Conservation (phyloP, 35 echinoderm and acorn worm species). For the Apostichopus japonicus region DNA sequence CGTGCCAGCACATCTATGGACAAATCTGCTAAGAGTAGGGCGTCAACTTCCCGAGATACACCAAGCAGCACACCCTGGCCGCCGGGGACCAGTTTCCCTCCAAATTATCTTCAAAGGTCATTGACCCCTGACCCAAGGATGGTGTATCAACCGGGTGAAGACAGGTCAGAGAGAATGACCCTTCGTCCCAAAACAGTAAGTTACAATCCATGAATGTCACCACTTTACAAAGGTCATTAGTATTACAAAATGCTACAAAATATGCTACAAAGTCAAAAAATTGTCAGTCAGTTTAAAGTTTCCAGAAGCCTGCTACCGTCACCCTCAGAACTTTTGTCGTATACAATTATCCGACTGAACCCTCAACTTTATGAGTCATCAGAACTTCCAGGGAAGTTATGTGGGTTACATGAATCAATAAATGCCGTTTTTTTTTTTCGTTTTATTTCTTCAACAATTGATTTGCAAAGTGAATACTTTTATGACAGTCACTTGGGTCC, state of each 20-base stretch:
- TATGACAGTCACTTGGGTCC: too few relatives aligned
- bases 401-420: not conserved
- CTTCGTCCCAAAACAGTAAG: constrained; percentile 96
- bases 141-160: constrained; percentile 56
- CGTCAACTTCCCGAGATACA: constrained; percentile 38
- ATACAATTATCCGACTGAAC: not conserved
- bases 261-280: too few relatives aligned
- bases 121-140: constrained; percentile 91
- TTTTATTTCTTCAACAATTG: too few relatives aligned
- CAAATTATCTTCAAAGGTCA: constrained; percentile 86
- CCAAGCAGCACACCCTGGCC: constrained; percentile 61
- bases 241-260: too few relatives aligned
- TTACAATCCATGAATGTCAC: constrained; percentile 1
- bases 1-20: constrained; percentile 53
- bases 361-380: not conserved
- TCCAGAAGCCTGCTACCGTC: too few relatives aligned
- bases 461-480: too few relatives aligned
- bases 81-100: constrained; percentile 72
- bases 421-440: too few relatives aligned
- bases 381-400: not conserved
- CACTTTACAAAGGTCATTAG: not conserved
- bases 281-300: too few relatives aligned
- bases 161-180: constrained; percentile 68
- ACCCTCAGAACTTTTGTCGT: too few relatives aligned
- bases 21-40: constrained; percentile 66